phyloP scores from a whole-genome alignment of 2,888 invertebrate genomes.

The Troilus luridus region DNA sequence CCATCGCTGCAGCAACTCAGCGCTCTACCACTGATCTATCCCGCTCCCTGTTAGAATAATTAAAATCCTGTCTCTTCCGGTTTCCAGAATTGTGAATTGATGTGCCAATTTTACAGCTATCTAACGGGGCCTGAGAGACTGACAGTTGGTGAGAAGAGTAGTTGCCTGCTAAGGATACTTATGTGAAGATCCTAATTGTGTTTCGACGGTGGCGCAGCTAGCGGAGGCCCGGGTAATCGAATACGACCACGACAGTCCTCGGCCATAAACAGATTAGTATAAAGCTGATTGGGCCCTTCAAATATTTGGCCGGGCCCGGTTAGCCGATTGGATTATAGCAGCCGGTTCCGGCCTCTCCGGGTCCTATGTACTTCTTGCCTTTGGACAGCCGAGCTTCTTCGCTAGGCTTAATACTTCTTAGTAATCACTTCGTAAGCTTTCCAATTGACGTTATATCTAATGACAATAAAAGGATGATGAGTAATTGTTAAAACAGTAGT shows the following conservation, averaged over 20 bases:
- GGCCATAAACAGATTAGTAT: conserved; percentile 51
- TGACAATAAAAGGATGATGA: no score
- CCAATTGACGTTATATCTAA: not conserved
- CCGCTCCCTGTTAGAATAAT: no score
- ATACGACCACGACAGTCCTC: conserved; percentile 11
- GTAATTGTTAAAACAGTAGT: no score
- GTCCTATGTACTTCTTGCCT: not conserved
- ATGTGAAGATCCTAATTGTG: conserved; percentile 19
- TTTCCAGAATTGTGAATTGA: no score
- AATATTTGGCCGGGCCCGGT: conserved; percentile 50
- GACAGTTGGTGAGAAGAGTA: not conserved
- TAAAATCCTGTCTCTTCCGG: no score
- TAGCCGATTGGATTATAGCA: conserved; percentile 30
- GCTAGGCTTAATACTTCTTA: not conserved
- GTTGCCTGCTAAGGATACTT: not conserved
- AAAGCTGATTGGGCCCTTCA: conserved; percentile 55
- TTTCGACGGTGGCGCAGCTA: not conserved
- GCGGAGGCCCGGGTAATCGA: conserved; percentile 24
- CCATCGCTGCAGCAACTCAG: no score
- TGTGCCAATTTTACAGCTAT: not conserved
- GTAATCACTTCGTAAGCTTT: not conserved
- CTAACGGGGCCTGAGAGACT: not conserved
- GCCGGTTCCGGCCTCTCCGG: not conserved
- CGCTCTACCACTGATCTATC: no score
- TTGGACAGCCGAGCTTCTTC: not conserved